Evolutionary conservation across 2,888 invertebrate genomes (phyloP).

Genomic region (Cryptus armator): DNA sequence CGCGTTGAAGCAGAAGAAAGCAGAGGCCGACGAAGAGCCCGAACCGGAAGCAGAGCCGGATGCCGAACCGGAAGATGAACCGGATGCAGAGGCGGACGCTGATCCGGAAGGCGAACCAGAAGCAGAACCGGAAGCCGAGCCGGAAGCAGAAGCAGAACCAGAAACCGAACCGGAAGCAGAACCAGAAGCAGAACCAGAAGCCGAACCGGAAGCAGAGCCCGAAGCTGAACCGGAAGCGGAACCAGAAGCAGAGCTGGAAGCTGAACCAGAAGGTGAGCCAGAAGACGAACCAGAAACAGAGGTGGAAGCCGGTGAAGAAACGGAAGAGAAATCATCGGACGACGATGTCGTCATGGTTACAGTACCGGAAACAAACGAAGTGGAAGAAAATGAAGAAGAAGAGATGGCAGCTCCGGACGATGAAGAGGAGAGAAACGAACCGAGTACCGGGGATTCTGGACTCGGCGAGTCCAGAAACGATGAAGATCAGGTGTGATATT

Average conservation of each 20-base stretch:
- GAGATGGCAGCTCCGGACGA: slow-evolving; percentile 71
- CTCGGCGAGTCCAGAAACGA: slow-evolving; percentile 87
- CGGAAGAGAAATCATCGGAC: slow-evolving; percentile 34
- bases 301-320: slow-evolving; percentile 35
- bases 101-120: slow-evolving; percentile 64
- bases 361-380: slow-evolving; percentile 29
- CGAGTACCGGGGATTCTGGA: slow-evolving; percentile 85
- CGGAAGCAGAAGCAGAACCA: slow-evolving; percentile 39
- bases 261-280: not conserved
- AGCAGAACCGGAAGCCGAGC: slow-evolving; percentile 46
- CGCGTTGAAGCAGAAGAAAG: slow-evolving; percentile 70
- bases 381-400: slow-evolving; percentile 60
- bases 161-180: slow-evolving; percentile 63
- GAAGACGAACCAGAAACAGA: slow-evolving; percentile 56
- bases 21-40: slow-evolving; percentile 57
- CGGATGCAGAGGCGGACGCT: slow-evolving; percentile 59
- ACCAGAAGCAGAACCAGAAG: slow-evolving; percentile 65
- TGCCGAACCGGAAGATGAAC: slow-evolving; percentile 35
- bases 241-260: slow-evolving; percentile 60
- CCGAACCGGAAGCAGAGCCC: slow-evolving; percentile 57
- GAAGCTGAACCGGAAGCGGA: slow-evolving; percentile 26
- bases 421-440: slow-evolving; percentile 84
- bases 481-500: slow-evolving; percentile 83
- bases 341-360: slow-evolving; percentile 59
- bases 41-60: slow-evolving; percentile 66